phyloP scores from a whole-genome alignment of 2,797 vertebrate species.

The Loris lydekkerianus region DNA sequence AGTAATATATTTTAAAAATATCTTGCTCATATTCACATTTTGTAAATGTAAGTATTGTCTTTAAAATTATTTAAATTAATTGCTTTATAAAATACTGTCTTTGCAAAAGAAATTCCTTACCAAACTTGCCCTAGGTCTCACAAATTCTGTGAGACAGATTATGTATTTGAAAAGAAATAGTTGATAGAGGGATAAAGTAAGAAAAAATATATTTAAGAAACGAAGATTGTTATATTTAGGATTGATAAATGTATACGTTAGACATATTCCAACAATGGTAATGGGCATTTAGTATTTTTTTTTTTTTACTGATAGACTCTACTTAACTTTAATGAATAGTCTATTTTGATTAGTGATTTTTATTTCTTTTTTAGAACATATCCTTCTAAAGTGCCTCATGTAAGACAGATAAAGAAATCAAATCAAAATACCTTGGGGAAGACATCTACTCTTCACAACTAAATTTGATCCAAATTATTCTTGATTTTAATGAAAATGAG shows the following conservation, averaged over 20 bases:
- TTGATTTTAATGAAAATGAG: conserved; percentile 12
- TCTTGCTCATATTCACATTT: not conserved
- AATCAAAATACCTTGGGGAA: not conserved
- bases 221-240: not conserved
- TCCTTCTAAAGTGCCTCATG: not conserved
- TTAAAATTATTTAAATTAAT: not conserved
- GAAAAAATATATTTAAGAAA: not conserved
- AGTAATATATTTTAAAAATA: conserved; percentile 3
- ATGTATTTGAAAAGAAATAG: not conserved
- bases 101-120: conserved; percentile 10
- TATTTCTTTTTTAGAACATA: conserved; percentile 27
- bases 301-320: not conserved
- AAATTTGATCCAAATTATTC: conserved; percentile 27
- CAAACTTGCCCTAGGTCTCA: not conserved
- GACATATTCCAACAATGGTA: not conserved
- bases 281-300: not conserved
- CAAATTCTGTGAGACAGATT: not conserved
- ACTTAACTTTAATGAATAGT: conserved; percentile 12
- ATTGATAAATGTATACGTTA: not conserved
- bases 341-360: not conserved
- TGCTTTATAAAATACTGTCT: not conserved
- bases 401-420: conserved; percentile 15
- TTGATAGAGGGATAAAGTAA: not conserved
- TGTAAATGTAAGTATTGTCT: not conserved
- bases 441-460: not conserved